Evolutionary conservation across 2,888 invertebrate species (phyloP), one percentile per base, ranked within the genome.

Genomic region (Sesia bembeciformis): DNA sequence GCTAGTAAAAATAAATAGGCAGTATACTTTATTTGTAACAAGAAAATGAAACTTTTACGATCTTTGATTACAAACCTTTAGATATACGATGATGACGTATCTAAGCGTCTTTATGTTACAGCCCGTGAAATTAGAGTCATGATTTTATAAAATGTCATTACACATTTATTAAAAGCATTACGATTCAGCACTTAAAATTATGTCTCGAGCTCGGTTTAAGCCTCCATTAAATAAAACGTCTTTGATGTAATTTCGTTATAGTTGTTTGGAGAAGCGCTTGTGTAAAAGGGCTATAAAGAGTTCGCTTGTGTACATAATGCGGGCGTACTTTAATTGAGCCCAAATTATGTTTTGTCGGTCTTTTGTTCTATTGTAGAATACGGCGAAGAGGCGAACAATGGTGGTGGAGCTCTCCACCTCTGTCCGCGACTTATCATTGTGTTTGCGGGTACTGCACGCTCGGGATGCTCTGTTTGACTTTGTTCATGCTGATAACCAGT

Each of bases 271-370:
- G 23, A 23, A 23, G 23, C 23, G 23, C 23, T 23, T 23, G 23
- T 23, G 23, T 23, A 46, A 46, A 46, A 23, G 46, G 23, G 46
- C 23, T n/a, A 3, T n/a, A 46, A 46, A 46, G 23, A 8, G 46
- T 50, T 50, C 58, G 54, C 58, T 52, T 60, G 63, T 62, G 61
- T 63, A 65, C 61, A 64, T 54, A 59, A 70, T 73, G 69, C 75
- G 73, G 73, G 68, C 60, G 61, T 66, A 69, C 70, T 76, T 76
- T 76, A 76, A 77, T 78, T 74, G 70, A 65, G 65, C 62, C 60
- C 57, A 58, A 68, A 69, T 70, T 67, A 66, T 69, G 68, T 56
- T 72, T 70, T 66, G 66, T 59, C 62, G 57, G 58, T 64, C 69
- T 65, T 66, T 69, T 69, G 68, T 70, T 61, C 59, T 54, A 61